These are phyloP conservation scores for Idaea straminata DNA, from an alignment of 2,888 invertebrate species.

Conservation along the genomic window DNA sequence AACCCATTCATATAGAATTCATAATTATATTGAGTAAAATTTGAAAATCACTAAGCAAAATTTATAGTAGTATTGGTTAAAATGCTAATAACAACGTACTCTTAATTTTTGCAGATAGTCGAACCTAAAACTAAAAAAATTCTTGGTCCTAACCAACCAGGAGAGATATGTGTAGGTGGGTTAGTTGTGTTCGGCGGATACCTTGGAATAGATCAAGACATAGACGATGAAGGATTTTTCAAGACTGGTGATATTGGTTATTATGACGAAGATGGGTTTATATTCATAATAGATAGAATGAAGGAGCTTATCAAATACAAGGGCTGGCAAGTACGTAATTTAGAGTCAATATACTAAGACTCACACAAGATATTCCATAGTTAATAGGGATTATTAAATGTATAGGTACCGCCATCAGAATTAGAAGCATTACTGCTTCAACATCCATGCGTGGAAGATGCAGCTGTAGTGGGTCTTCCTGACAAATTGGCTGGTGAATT, in stretches of 20 bases:
- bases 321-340: slow-evolving; percentile 40
- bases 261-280: slow-evolving; percentile 44
- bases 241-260: slow-evolving; percentile 77
- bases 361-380: background rate
- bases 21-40: background rate
- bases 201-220: slow-evolving; percentile 58
- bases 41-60: no score
- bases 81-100: background rate
- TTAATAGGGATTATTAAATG: background rate
- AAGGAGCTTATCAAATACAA: slow-evolving; percentile 58
- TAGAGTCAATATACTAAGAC: background rate
- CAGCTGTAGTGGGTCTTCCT: slow-evolving; percentile 53
- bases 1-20: background rate
- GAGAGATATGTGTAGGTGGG: slow-evolving; percentile 90
- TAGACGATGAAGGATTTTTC: slow-evolving; percentile 86
- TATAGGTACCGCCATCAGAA: slow-evolving; percentile 62
- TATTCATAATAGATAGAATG: slow-evolving; percentile 49
- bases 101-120: slow-evolving; percentile 47
- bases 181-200: slow-evolving; percentile 89
- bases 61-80: background rate
- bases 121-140: slow-evolving; percentile 80
- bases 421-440: slow-evolving; percentile 54
- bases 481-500: slow-evolving; percentile 54
- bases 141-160: slow-evolving; percentile 82
- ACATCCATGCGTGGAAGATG: slow-evolving; percentile 57